Evolutionary conservation across 2,888 invertebrate genomes (phyloP).

Genomic region (Eupithecia insigniata): DNA sequence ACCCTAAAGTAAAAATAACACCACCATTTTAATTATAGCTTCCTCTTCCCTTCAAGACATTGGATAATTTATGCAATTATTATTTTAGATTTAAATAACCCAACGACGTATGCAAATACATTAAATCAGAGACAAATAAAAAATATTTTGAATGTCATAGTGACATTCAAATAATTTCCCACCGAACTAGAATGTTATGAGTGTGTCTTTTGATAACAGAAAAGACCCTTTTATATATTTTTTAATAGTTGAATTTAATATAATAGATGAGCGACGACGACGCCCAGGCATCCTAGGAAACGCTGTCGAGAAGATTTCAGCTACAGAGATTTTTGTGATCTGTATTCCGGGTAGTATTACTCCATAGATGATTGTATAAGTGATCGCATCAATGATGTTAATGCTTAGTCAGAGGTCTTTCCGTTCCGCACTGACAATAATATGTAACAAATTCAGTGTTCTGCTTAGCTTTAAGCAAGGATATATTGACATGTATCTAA

Average conservation of each 20-base stretch:
- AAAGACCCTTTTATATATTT: constrained; percentile 46
- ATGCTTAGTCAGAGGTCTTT: too few species aligned
- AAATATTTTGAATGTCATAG: constrained; percentile 69
- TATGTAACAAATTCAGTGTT: too few species aligned
- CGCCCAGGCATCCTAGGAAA: too few species aligned
- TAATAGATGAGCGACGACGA: too few species aligned
- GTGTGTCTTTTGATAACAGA: constrained; percentile 45
- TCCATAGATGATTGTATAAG: too few species aligned
- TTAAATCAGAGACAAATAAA: constrained; percentile 74
- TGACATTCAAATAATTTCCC: constrained; percentile 67
- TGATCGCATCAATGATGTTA: too few species aligned
- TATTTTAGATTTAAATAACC: constrained; percentile 66
- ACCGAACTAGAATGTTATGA: constrained; percentile 64
- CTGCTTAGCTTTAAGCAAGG: too few species aligned
- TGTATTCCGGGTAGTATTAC: too few species aligned
- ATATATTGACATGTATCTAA: too few species aligned
- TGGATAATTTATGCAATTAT: constrained; percentile 79
- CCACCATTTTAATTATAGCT: constrained; percentile 77
- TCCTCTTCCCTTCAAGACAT: constrained; percentile 79
- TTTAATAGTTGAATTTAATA: constrained; percentile 17
- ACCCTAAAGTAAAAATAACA: constrained; percentile 54
- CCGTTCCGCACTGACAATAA: too few species aligned
- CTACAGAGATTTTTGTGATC: too few species aligned
- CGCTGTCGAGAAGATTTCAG: too few species aligned
- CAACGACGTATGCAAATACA: constrained; percentile 75